A percentile compares a stretch with the other conserved stretches of the same genome.
phyloP scores from a whole-genome alignment of 1,140 invertebrate genomes.

The Diachasma alloeum region DNA sequence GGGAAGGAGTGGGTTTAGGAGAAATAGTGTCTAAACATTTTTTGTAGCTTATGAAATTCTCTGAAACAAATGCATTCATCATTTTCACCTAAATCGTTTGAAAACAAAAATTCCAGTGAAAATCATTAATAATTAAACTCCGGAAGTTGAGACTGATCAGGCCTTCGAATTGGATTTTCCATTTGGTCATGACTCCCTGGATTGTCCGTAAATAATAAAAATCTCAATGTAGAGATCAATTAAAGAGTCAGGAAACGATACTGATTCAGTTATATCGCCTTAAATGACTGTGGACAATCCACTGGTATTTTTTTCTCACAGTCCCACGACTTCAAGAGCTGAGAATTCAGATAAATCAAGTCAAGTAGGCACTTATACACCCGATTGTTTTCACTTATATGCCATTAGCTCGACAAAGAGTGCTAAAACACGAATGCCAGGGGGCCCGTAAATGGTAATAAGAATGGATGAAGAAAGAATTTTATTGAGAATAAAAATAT shows the following conservation, averaged over 20 bases:
- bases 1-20: background rate
- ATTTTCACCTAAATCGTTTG: background rate
- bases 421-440: background rate
- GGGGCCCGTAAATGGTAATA: background rate
- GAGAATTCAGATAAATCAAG: constrained; percentile 1
- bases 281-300: background rate
- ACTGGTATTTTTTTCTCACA: background rate
- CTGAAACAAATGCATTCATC: background rate
- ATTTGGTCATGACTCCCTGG: background rate
- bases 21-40: background rate
- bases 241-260: constrained; percentile 4
- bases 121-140: background rate
- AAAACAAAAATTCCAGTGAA: background rate
- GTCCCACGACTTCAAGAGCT: background rate
- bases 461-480: background rate
- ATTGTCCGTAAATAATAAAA: background rate
- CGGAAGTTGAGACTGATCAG: background rate
- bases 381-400: background rate
- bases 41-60: background rate
- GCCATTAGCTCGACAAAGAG: background rate
- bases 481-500: background rate
- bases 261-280: constrained; percentile 9
- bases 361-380: background rate
- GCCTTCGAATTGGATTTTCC: background rate
- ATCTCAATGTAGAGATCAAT: background rate